These are phyloP conservation scores for Callorhinus ursinus DNA, from an alignment of 2,113 vertebrate genomes.

Conservation along the genomic window DNA sequence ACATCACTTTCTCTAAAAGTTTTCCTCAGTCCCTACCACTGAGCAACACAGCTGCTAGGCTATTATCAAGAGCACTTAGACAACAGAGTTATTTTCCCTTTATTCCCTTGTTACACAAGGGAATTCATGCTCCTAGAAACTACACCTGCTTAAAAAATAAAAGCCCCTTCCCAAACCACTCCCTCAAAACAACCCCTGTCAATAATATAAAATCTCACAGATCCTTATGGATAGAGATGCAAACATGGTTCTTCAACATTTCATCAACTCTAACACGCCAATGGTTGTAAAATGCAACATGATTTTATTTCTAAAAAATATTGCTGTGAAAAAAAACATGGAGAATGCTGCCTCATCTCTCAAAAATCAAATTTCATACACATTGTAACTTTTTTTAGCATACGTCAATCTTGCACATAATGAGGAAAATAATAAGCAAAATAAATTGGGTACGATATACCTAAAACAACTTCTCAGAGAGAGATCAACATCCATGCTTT, in stretches of 20 bases:
- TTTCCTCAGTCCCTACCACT: neutral
- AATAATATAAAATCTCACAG: neutral
- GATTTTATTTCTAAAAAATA: conserved; percentile 48
- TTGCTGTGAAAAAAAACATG: neutral
- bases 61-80: neutral
- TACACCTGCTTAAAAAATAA: neutral
- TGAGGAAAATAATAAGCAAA: conserved; percentile 34
- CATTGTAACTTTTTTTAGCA: neutral
- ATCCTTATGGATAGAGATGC: neutral
- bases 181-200: neutral
- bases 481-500: neutral
- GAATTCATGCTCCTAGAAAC: conserved; percentile 5
- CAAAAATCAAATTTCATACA: neutral
- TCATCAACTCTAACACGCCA: neutral
- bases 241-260: neutral
- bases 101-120: neutral
- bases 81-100: neutral
- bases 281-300: neutral
- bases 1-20: neutral
- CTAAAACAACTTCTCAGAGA: neutral
- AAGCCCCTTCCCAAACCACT: neutral
- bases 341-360: neutral
- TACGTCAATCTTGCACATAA: neutral
- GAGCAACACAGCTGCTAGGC: neutral
- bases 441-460: neutral